A percentile compares a stretch with the other conserved stretches of the same genome.
Conservation (phyloP, 2,113 vertebrate species). For the Bos indicus region DNA sequence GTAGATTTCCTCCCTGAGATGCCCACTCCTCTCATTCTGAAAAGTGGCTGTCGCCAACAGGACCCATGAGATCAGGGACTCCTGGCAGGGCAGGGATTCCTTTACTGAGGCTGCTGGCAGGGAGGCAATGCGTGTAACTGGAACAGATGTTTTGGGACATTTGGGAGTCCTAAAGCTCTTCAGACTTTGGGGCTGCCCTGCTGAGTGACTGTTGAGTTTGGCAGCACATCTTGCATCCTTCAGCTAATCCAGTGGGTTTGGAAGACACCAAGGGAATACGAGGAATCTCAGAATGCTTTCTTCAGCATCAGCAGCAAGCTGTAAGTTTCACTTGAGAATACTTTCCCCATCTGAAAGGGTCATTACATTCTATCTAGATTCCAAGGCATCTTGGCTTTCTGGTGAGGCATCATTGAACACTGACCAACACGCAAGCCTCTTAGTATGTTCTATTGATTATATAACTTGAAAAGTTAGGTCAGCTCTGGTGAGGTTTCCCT, state of each 20-base stretch:
- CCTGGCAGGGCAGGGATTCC: not conserved
- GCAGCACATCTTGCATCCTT: slow-evolving; percentile 37
- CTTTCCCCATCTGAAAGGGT: not conserved
- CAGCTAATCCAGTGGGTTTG: not conserved
- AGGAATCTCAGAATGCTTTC: not conserved
- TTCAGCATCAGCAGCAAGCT: not conserved
- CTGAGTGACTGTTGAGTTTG: slow-evolving; percentile 29
- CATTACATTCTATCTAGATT: not conserved
- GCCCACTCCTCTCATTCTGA: not conserved
- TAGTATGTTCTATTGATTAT: slow-evolving; percentile 17
- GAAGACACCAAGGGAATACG: not conserved
- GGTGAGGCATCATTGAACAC: not conserved
- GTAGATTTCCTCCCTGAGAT: not conserved
- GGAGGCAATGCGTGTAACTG: not conserved
- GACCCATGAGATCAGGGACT: not conserved
- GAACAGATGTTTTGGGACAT: slow-evolving; percentile 33
- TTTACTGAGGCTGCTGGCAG: not conserved
- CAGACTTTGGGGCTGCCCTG: not conserved
- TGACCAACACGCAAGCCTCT: not conserved
- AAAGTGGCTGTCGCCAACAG: not conserved
- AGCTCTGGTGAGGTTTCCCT: not conserved
- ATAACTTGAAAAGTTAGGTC: slow-evolving; percentile 43
- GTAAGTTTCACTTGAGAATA: not conserved
- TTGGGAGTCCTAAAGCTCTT: not conserved
- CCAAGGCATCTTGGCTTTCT: not conserved